These are phyloP conservation scores for Apodemia hepburni DNA, from an alignment of 2,888 invertebrate species.

Conservation along the genomic window DNA sequence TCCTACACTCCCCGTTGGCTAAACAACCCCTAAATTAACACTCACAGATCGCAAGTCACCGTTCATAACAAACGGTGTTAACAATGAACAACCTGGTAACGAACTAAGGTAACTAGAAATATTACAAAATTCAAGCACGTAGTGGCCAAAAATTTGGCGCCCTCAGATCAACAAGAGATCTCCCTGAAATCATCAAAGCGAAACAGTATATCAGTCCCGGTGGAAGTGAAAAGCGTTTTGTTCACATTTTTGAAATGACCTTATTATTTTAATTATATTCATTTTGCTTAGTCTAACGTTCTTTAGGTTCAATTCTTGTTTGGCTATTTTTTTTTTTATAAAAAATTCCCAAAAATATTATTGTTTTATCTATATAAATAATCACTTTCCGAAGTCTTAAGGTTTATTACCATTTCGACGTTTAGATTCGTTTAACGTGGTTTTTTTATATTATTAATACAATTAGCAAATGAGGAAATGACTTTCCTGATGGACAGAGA, in stretches of 20 bases:
- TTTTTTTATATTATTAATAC: too few species aligned
- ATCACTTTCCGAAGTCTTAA: too few species aligned
- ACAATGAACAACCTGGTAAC: conserved; percentile 41
- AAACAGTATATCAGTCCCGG: conserved; percentile 51
- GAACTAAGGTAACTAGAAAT: conserved; percentile 46
- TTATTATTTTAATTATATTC: too few species aligned
- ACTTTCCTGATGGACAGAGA: too few species aligned
- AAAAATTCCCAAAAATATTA: too few species aligned
- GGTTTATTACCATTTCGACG: too few species aligned
- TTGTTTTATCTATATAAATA: too few species aligned
- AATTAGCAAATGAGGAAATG: too few species aligned
- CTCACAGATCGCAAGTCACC: neutral
- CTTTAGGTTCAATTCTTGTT: too few species aligned
- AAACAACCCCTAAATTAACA: neutral
- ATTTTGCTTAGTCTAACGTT: too few species aligned
- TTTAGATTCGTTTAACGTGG: too few species aligned
- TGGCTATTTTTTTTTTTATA: too few species aligned
- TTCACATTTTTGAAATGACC: neutral
- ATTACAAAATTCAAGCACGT: conserved; percentile 64
- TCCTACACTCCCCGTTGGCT: neutral
- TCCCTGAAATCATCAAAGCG: conserved; percentile 66
- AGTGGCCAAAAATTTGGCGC: conserved; percentile 63
- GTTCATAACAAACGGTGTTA: conserved; percentile 33
- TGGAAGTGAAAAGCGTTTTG: conserved; percentile 21
- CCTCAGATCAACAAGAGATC: conserved; percentile 74